phyloP scores from a whole-genome alignment of 2,797 vertebrate genomes.

The Cryptoprocta ferox region DNA sequence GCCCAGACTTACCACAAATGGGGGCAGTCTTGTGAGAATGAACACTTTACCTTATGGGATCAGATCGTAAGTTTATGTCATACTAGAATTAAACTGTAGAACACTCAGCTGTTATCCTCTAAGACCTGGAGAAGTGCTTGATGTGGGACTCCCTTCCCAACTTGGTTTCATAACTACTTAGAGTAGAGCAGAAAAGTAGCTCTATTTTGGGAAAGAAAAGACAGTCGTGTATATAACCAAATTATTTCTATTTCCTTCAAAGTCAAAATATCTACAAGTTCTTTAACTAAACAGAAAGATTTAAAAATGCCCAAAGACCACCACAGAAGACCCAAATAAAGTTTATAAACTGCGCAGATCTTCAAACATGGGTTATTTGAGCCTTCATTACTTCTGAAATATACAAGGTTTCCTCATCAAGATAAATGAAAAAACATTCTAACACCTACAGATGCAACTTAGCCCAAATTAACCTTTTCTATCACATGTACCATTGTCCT shows the following conservation, averaged over 20 bases:
- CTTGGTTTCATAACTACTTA: background rate
- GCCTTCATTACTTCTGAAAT: background rate
- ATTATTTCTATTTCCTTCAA: slow-evolving; percentile 20
- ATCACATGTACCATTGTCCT: background rate
- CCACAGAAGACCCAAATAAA: background rate
- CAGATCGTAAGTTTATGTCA: background rate
- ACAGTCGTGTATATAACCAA: background rate
- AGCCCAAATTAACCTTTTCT: background rate
- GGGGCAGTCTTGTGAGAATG: background rate
- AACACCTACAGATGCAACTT: slow-evolving; percentile 15
- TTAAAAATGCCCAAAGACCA: background rate
- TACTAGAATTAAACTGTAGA: background rate
- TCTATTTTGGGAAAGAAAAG: slow-evolving; percentile 2
- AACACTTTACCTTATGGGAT: background rate
- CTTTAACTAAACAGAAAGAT: background rate
- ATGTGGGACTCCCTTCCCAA: background rate
- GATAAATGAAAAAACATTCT: background rate
- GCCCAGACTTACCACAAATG: background rate
- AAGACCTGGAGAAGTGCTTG: background rate
- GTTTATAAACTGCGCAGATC: background rate
- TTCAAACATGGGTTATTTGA: slow-evolving; percentile 3
- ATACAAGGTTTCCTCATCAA: background rate
- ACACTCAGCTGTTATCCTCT: background rate
- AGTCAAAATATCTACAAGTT: background rate
- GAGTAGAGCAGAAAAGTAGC: background rate